Evolutionary conservation across 2,113 vertebrate genomes (phyloP).

Genomic region (Lamprotornis superbus): DNA sequence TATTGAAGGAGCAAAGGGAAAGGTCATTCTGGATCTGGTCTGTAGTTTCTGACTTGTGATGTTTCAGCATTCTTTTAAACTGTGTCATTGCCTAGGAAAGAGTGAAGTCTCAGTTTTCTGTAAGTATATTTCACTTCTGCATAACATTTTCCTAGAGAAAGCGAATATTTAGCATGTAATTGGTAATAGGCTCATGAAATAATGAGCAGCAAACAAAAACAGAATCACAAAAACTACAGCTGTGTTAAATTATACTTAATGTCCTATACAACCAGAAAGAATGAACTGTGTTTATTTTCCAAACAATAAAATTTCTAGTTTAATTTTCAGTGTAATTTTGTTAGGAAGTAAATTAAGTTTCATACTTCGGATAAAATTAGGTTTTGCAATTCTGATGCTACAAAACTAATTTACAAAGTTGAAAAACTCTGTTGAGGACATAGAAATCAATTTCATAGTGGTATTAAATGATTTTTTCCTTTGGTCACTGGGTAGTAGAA

Average conservation of each 20-base stretch:
- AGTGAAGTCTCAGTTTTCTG: not conserved
- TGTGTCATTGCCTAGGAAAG: not conserved
- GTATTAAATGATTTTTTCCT: not conserved
- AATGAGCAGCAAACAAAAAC: conserved; percentile 23
- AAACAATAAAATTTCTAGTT: conserved; percentile 43
- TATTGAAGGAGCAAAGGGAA: not conserved
- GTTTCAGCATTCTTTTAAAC: not conserved
- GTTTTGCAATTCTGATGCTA: not conserved
- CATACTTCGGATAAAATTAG: not conserved
- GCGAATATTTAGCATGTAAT: not conserved
- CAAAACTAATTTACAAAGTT: conserved; percentile 7
- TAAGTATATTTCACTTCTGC: not conserved
- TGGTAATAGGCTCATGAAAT: conserved; percentile 44
- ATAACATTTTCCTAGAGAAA: not conserved
- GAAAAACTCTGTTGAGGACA: not conserved
- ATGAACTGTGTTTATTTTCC: conserved; percentile 28
- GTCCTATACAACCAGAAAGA: conserved; percentile 1
- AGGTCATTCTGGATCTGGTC: not conserved
- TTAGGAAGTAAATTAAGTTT: conserved; percentile 35
- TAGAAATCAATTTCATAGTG: not conserved
- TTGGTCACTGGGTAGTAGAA: not conserved
- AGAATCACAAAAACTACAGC: conserved; percentile 38
- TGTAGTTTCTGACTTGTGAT: not conserved
- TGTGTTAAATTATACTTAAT: conserved; percentile 46
- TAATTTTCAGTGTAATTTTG: conserved; percentile 11